phyloP scores from a whole-genome alignment of 2,888 invertebrate genomes.

The Ceraclea dissimilis region DNA sequence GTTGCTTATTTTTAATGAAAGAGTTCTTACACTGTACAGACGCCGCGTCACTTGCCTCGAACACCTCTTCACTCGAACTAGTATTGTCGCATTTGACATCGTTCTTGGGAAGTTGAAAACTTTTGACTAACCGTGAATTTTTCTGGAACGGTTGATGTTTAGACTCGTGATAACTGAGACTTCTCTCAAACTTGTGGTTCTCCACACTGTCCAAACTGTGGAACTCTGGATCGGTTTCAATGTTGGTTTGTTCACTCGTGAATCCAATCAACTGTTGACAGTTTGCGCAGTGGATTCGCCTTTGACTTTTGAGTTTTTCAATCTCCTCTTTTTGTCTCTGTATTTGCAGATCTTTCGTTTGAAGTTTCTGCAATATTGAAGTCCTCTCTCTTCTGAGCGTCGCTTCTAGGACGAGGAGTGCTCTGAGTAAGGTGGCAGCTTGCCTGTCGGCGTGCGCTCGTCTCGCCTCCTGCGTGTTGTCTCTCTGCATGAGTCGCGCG shows the following conservation, averaged over 20 bases:
- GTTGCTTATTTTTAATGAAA: slow-evolving; percentile 53
- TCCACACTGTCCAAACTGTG: slow-evolving; percentile 48
- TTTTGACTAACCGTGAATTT: slow-evolving; percentile 47
- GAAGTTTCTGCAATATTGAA: slow-evolving; percentile 57
- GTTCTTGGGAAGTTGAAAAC: slow-evolving; percentile 45
- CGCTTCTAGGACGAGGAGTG: slow-evolving; percentile 64
- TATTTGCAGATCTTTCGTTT: slow-evolving; percentile 65
- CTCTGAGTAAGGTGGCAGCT: slow-evolving; percentile 60
- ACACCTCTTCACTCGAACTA: slow-evolving; percentile 46
- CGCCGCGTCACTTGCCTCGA: slow-evolving; percentile 36
- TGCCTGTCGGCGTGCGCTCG: slow-evolving; percentile 62
- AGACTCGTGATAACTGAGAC: slow-evolving; percentile 46
- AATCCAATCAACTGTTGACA: slow-evolving; percentile 46
- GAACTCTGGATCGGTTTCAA: slow-evolving; percentile 48
- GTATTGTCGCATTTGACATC: slow-evolving; percentile 39
- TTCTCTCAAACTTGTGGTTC: slow-evolving; percentile 46
- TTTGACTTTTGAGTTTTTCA: slow-evolving; percentile 50
- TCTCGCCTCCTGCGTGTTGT: slow-evolving; percentile 48
- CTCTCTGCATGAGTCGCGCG: slow-evolving; percentile 51
- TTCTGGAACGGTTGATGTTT: slow-evolving; percentile 45
- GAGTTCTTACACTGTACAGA: slow-evolving; percentile 39
- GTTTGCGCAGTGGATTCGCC: slow-evolving; percentile 43
- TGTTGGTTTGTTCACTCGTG: slow-evolving; percentile 48
- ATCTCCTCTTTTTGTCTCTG: slow-evolving; percentile 64
- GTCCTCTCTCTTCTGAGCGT: slow-evolving; percentile 66